A percentile compares a stretch with the other conserved stretches of the same genome.
These are phyloP conservation scores for Lepidotrigona ventralis DNA, from an alignment of 1,140 invertebrate species.

Conservation along the genomic window DNA sequence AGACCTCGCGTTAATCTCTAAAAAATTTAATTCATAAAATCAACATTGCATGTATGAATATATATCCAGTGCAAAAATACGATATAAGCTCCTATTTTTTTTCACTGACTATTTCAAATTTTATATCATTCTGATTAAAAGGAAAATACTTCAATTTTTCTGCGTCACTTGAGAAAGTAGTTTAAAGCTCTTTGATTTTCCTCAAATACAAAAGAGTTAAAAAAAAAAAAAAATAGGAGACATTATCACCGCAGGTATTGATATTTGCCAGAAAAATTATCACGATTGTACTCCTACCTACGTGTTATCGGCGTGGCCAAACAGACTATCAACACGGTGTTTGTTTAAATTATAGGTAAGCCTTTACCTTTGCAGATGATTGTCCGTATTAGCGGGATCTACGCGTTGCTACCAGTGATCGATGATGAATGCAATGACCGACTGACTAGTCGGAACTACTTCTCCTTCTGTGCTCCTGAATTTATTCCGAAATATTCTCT, in stretches of 20 bases:
- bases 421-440: not conserved
- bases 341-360: not conserved
- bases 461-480: not conserved
- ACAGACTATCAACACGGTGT: not conserved
- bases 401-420: not conserved
- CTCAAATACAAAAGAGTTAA: not conserved
- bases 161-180: not conserved
- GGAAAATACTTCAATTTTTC: too few relatives aligned
- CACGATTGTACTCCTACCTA: not conserved
- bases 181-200: not conserved
- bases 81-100: too few relatives aligned
- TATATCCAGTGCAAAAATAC: not conserved
- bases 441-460: not conserved
- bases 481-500: not conserved
- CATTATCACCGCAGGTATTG: slow-evolving; percentile 22
- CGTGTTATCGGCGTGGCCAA: slow-evolving; percentile 16
- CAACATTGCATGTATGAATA: not conserved
- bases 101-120: too few relatives aligned
- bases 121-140: too few relatives aligned
- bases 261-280: slow-evolving; percentile 1
- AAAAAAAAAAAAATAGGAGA: not conserved
- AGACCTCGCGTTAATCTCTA: not conserved
- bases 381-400: not conserved
- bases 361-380: slow-evolving; percentile 1
- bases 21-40: not conserved